These are phyloP conservation scores for Orchestia grillus DNA, from an alignment of 1,140 invertebrate species.

Conservation along the genomic window DNA sequence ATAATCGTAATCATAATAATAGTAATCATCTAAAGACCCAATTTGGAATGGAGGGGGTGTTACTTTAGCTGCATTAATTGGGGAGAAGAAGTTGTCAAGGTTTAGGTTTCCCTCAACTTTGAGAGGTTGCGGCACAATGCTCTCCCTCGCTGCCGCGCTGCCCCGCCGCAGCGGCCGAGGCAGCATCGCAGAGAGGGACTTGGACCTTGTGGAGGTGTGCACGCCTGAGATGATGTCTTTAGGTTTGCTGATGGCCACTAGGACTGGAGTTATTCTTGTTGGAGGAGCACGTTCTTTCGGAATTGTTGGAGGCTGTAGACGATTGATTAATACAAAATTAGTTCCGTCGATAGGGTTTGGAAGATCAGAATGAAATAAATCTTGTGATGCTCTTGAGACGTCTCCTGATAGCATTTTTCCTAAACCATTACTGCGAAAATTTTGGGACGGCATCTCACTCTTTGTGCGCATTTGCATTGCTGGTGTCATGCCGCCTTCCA, in stretches of 20 bases:
- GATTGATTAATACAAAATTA: background rate
- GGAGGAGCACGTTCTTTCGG: slow-evolving; percentile 2
- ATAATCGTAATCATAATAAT: slow-evolving; percentile 45
- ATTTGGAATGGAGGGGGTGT: slow-evolving; percentile 33
- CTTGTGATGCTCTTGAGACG: background rate
- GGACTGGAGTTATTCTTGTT: background rate
- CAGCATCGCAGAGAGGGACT: background rate
- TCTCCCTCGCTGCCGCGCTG: background rate
- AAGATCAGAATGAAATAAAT: slow-evolving; percentile 34
- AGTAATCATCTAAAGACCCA: slow-evolving; percentile 45
- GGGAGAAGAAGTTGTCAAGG: slow-evolving; percentile 36
- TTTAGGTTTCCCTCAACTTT: slow-evolving; percentile 32
- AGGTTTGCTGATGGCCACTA: background rate
- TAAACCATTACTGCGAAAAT: background rate
- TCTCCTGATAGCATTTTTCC: slow-evolving; percentile 16
- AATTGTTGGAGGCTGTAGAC: slow-evolving; percentile 5
- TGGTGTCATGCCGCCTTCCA: background rate
- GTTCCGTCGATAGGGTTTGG: slow-evolving; percentile 38
- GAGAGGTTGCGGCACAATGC: slow-evolving; percentile 41
- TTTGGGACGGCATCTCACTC: background rate
- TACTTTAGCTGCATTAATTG: background rate
- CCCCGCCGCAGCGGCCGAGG: background rate
- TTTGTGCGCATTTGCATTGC: background rate
- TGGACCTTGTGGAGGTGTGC: background rate
- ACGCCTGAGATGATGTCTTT: slow-evolving; percentile 31